Evolutionary conservation across 2,797 vertebrate genomes (phyloP).

Genomic region (Corythornis leucogaster): DNA sequence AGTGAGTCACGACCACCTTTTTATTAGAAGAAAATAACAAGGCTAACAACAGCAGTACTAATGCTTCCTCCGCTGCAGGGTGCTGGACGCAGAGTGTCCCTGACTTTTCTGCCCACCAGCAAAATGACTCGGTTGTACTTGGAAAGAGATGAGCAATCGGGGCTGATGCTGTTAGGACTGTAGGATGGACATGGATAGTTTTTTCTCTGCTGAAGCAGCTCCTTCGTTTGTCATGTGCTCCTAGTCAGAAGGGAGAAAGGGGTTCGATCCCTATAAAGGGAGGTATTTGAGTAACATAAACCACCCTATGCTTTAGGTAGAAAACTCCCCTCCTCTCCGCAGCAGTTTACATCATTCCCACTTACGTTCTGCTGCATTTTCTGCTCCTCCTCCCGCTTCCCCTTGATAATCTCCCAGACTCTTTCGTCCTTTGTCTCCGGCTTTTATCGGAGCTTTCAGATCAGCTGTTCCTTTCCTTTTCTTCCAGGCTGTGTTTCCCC

Average conservation of each 20-base stretch:
- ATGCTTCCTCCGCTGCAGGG: constrained; percentile 44
- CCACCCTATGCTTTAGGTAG: not conserved
- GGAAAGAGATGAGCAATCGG: not conserved
- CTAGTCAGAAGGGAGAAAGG: not conserved
- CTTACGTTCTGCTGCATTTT: constrained; percentile 22
- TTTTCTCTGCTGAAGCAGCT: not conserved
- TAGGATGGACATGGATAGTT: not conserved
- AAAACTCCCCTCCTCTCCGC: constrained; percentile 40
- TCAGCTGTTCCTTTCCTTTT: constrained; percentile 50
- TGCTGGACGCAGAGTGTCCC: constrained; percentile 12
- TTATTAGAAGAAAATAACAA: constrained; percentile 66
- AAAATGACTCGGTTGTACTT: not conserved
- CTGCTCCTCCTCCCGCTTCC: constrained; percentile 50
- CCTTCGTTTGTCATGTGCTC: not conserved
- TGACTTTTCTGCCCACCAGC: constrained; percentile 46
- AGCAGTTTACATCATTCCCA: constrained; percentile 20
- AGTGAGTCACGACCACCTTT: constrained; percentile 67
- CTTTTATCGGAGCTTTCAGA: constrained; percentile 49
- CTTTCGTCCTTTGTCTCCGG: constrained; percentile 27
- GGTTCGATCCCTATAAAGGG: not conserved
- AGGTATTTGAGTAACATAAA: not conserved
- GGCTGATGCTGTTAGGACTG: not conserved
- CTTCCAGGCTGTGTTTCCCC: constrained; percentile 43
- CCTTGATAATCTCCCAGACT: constrained; percentile 19
- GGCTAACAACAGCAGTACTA: constrained; percentile 12